Evolutionary conservation across 2,888 invertebrate genomes (phyloP).

Genomic region (Myathropa florea): DNA sequence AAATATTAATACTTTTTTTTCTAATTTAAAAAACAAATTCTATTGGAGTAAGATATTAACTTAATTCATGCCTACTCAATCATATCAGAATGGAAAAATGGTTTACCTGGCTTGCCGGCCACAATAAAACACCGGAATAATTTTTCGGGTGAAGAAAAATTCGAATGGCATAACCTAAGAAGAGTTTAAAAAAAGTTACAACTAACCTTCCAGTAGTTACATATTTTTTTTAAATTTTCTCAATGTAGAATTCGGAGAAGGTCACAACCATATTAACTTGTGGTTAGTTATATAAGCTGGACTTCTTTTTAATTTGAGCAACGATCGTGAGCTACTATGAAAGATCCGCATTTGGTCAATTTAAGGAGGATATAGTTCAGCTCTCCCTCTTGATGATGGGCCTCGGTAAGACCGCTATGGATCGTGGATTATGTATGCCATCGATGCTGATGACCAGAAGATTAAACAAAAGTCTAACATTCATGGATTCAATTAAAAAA

Average conservation of each 20-base stretch:
- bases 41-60: background rate
- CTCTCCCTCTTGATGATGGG: background rate
- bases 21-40: background rate
- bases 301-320: background rate
- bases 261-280: conserved; percentile 2
- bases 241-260: background rate
- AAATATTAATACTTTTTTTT: background rate
- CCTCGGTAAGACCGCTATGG: too few relatives aligned
- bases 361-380: background rate
- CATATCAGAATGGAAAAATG: background rate
- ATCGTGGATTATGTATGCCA: too few relatives aligned
- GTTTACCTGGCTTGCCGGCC: background rate
- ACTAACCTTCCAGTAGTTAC: background rate
- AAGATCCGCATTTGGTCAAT: background rate
- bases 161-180: background rate
- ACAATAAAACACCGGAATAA: background rate
- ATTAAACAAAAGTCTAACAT: too few relatives aligned
- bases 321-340: background rate
- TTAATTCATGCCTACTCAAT: background rate
- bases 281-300: background rate
- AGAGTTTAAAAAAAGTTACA: background rate
- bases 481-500: too few relatives aligned
- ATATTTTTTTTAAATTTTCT: background rate
- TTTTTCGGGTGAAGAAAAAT: background rate
- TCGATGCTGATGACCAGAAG: too few relatives aligned